Evolutionary conservation across 2,113 vertebrate species (phyloP), one percentile per base, ranked within the genome.

Genomic region (Dipodomys ordii): DNA sequence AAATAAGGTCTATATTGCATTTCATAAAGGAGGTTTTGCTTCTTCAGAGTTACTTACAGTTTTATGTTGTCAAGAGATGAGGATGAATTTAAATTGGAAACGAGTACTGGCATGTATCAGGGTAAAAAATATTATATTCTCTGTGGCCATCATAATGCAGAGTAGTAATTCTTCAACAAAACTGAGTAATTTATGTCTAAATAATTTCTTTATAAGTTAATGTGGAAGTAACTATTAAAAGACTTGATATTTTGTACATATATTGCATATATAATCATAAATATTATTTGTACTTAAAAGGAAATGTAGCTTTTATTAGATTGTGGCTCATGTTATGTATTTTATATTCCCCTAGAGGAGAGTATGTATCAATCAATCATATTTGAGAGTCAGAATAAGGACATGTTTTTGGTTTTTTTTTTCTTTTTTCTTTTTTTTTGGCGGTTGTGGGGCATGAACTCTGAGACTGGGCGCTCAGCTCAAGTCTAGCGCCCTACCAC

Each of bases 1-100:
- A 92, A 87, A 88, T n/a, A 85, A 82, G 35, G 13, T 49, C 6
- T 94, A 15, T 44, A 69, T n/a, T 64, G 64, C 68, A 10, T 87
- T 53, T 91, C 60, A 89, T 81, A 89, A 67, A 25, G 64, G 30
- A 15, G 53, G 32, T 83, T 5, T 65, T 81, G 15, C 3, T 85
- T 60, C 72, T 49, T 35, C 27, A 77, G 25, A 74, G 68, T 77
- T 44, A 44, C 3, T 44, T 65, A 8, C 28, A 32, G 2, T 30
- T 84, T 71, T 67, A 30, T 15, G 65, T 88, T 89, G 46, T 80
- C 19, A 3, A 92, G 46, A 72, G 49, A 81, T 23, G 49, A 49
- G 5, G 23, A 86, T 73, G 78, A 86, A 64, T 89, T 78, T 90
- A 83, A 83, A 67, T 53, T 15, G 35, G 27, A 28, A 68, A 6